Percentiles rank a stretch among this genome's conserved stretches.
Conservation (phyloP, 2,888 invertebrate genomes). For the Drosophila atripex region DNA sequence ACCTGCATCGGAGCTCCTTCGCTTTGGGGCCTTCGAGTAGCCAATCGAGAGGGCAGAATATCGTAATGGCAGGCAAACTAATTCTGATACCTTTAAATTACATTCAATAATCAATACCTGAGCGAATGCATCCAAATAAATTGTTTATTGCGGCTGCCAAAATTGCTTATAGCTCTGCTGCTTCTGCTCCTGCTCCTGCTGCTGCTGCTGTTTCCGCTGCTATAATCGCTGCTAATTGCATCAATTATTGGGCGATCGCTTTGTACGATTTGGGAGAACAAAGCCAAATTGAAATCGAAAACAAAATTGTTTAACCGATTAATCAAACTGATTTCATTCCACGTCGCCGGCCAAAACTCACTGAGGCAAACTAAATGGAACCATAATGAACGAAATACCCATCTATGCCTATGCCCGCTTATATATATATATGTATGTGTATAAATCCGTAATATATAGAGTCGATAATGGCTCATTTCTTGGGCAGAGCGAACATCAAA, state of each 20-base stretch:
- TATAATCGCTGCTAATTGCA: slow-evolving; percentile 63
- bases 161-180: slow-evolving; percentile 20
- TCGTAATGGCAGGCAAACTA: slow-evolving; percentile 52
- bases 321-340: slow-evolving; percentile 62
- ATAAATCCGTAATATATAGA: slow-evolving; percentile 10
- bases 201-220: slow-evolving; percentile 1
- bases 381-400: slow-evolving; percentile 14
- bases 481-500: slow-evolving; percentile 64
- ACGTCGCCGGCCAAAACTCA: slow-evolving; percentile 34
- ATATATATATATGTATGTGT: background rate
- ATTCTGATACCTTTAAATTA: slow-evolving; percentile 2
- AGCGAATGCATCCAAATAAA: slow-evolving; percentile 15
- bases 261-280: slow-evolving; percentile 11
- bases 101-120: slow-evolving; percentile 31
- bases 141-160: slow-evolving; percentile 8
- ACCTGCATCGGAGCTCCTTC: slow-evolving; percentile 66
- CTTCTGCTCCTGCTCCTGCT: no score
- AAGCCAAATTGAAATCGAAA: slow-evolving; percentile 32
- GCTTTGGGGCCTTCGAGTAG: slow-evolving; percentile 71
- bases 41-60: slow-evolving; percentile 3
- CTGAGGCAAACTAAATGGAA: slow-evolving; percentile 23
- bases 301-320: slow-evolving; percentile 58
- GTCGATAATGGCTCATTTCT: slow-evolving; percentile 24
- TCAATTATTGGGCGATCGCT: slow-evolving; percentile 57
- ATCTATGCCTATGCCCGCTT: slow-evolving; percentile 5